A percentile compares a stretch with the other conserved stretches of the same genome.
These are phyloP conservation scores for Pungitius pungitius DNA, from an alignment of 2,113 vertebrate genomes.

Conservation along the genomic window DNA sequence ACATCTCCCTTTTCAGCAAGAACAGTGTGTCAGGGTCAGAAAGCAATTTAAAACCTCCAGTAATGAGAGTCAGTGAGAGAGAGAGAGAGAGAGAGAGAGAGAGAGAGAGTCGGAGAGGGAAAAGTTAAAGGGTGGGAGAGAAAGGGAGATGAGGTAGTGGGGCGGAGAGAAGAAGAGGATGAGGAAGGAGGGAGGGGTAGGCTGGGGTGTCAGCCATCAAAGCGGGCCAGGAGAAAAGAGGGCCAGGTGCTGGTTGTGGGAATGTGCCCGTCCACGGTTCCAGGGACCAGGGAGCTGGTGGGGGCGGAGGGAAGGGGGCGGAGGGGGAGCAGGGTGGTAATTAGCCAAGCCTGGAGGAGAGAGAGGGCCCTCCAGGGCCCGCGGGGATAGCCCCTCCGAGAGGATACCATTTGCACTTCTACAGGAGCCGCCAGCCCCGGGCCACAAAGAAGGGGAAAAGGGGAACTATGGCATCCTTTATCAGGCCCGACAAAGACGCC, in stretches of 20 bases:
- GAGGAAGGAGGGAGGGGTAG: conserved; percentile 58
- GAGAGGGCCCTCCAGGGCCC: conserved; percentile 78
- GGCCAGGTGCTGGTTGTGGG: conserved; percentile 83
- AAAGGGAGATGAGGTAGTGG: conserved; percentile 71
- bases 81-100: conserved; percentile 68
- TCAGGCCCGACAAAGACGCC: conserved; percentile 82
- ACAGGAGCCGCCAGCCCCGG: conserved; percentile 80
- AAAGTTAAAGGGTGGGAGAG: conserved; percentile 69
- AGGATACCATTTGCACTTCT: conserved; percentile 85
- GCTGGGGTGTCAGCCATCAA: conserved; percentile 84
- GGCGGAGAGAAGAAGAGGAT: conserved; percentile 63
- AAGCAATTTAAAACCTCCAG: conserved; percentile 90
- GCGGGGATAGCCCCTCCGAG: conserved; percentile 79
- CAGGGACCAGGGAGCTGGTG: conserved; percentile 59
- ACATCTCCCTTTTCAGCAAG: conserved; percentile 85
- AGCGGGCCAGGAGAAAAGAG: conserved; percentile 82
- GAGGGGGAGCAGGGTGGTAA: conserved; percentile 60
- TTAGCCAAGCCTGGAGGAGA: conserved; percentile 80
- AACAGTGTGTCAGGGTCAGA: conserved; percentile 84
- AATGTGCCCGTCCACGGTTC: conserved; percentile 74
- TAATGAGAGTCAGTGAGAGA: conserved; percentile 79
- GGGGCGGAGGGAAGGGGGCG: conserved; percentile 25
- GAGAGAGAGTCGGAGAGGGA: conserved; percentile 60
- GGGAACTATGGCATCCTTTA: conserved; percentile 87
- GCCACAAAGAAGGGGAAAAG: conserved; percentile 82